Evolutionary conservation across 2,888 invertebrate species (phyloP).

Genomic region (Onthophagus sagittarius): DNA sequence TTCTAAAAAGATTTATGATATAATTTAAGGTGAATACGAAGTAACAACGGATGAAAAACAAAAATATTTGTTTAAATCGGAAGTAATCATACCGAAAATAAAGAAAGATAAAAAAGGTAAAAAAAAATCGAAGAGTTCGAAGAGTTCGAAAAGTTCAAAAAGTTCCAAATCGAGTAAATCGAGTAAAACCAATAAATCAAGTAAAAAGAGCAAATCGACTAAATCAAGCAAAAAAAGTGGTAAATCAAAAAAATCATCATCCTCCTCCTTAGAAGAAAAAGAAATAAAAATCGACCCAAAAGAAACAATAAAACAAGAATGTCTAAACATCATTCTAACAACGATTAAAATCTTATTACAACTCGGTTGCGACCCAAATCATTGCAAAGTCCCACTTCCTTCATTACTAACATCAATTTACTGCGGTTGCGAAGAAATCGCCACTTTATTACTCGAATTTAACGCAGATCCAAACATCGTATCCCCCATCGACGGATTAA

Average conservation of each 20-base stretch:
- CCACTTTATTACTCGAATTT: constrained; percentile 31
- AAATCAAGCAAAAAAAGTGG: neutral
- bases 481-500: constrained; percentile 35
- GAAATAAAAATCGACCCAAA: neutral
- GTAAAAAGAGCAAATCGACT: constrained; percentile 2
- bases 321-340: constrained; percentile 21
- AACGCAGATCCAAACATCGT: constrained; percentile 35
- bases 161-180: neutral
- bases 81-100: neutral
- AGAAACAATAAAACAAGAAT: neutral
- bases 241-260: neutral
- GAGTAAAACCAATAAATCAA: neutral
- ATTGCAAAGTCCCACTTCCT: constrained; percentile 40
- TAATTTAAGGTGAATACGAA: constrained; percentile 7
- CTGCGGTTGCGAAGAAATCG: constrained; percentile 34
- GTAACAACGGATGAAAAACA: constrained; percentile 5
- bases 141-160: neutral
- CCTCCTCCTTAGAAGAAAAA: neutral
- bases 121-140: neutral
- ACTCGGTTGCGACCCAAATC: constrained; percentile 42
- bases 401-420: constrained; percentile 40
- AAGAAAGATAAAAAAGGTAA: neutral
- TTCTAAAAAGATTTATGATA: too few species aligned
- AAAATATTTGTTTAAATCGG: constrained; percentile 16
- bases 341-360: constrained; percentile 39